Conservation (phyloP, 2,113 vertebrate genomes). For the Morphnarchus princeps region DNA sequence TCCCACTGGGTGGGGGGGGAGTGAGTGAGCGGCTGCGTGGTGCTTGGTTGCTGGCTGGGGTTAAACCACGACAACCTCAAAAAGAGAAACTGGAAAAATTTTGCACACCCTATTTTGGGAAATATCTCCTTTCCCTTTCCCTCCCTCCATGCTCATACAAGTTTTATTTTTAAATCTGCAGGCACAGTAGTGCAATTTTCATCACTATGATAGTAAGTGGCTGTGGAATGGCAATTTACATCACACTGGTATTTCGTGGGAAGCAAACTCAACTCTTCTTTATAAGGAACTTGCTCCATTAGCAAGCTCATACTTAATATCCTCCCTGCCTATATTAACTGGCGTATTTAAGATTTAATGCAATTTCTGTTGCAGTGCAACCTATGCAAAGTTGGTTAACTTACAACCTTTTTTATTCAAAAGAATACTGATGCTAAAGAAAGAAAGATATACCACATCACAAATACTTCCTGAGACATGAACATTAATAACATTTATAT, state of each 20-base stretch:
- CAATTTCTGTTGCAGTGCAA: too few relatives aligned
- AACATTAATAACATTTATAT: background rate
- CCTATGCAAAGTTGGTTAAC: too few relatives aligned
- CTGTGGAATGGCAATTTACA: background rate
- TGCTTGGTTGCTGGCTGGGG: too few relatives aligned
- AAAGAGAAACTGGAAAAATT: constrained; percentile 36
- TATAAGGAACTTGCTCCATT: background rate
- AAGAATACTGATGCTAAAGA: background rate
- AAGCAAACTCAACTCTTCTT: background rate
- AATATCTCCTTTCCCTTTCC: background rate
- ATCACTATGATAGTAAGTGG: constrained; percentile 3
- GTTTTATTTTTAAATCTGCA: constrained; percentile 51
- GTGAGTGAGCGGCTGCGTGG: too few relatives aligned
- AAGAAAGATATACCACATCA: background rate
- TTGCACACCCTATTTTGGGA: constrained; percentile 31
- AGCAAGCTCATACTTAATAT: background rate
- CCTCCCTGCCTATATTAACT: background rate
- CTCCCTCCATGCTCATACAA: background rate
- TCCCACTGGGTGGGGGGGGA: too few relatives aligned
- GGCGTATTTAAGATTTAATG: too few relatives aligned
- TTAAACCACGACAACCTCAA: too few relatives aligned
- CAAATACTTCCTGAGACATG: background rate
- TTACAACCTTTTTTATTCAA: background rate
- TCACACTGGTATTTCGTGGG: background rate
- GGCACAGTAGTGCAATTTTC: constrained; percentile 19